Base-by-base conservation (phyloP, 2,113 vertebrate species). In the Alaudala cheleensis region DNA sequence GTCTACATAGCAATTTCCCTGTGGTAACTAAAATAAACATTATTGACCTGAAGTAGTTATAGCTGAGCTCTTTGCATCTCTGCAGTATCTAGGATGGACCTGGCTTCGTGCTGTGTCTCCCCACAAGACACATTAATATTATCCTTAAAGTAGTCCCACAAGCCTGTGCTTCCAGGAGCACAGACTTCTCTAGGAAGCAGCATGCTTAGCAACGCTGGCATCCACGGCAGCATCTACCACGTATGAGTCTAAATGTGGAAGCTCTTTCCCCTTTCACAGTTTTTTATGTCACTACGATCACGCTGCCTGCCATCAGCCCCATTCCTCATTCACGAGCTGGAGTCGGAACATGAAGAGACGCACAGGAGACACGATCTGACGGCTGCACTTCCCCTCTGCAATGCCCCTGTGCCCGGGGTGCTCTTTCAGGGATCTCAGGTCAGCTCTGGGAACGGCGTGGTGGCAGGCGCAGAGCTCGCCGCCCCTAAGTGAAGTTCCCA, bases 271-370 rank as follows among this genome's bases (percentile, higher is more conserved):
- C 40, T 40, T 40, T 40, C 40, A 91, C 44, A 47, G 29, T 24
- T 86, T 88, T 90, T 71, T 79, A 51, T 87, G 70, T 80, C 58
- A 57, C 78, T 85, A 53, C 31, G 21, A 34, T 79, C 61, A 13
- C 40, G 51, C 56, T 50, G 60, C 69, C 73, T 40, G 40, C 40
- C 40, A 45, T 47, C 56, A 81, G 67, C 78, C 88, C n/a, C 88
- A 90, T 61, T 34, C 57, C 44, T 88, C 69, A 64, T 89, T 96
- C 70, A 64, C 51, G 67, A 62, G 57, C n/a, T 64, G 69, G 24
- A 66, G 34, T 5, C 11, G 5, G 69, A 31, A 7, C 39, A 7
- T 0, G 1, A 25, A 24, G 20, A 57, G 40, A 26, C 0, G 2
- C 79, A 11, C 34, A 47, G 26, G 31, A 66, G 24, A 31, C 39